Evolutionary conservation across 2,888 invertebrate genomes (phyloP), one percentile per base, ranked within the genome.

Genomic region (Zhuqinia jingwanae): DNA sequence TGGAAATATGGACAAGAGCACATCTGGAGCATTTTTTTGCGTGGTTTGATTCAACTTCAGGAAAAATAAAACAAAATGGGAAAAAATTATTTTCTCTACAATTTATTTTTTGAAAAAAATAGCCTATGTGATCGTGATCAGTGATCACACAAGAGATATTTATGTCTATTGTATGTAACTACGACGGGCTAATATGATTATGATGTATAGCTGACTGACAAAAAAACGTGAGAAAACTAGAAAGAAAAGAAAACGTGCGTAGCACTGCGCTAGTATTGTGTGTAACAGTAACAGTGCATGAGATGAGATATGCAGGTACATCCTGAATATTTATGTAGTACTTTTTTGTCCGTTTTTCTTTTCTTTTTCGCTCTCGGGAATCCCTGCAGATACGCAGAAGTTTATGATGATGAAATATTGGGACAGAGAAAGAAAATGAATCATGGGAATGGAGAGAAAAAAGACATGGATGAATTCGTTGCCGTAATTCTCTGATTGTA

Each of bases 121-220:
- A 36, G 36, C 8, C 17, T 1, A 27, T 75, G 75, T 50, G 73
- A 73, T 73, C 73, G 50, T 27, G n/a, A n/a, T n/a, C n/a, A n/a
- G n/a, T n/a, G n/a, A n/a, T n/a, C n/a, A n/a, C n/a, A n/a, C n/a
- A n/a, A n/a, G n/a, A n/a, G n/a, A n/a, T n/a, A n/a, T n/a, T n/a
- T n/a, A n/a, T n/a, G n/a, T n/a, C n/a, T n/a, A n/a, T n/a, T n/a
- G n/a, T n/a, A n/a, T n/a, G n/a, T n/a, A n/a, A n/a, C n/a, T n/a
- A n/a, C 13, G 60, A 27, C 30, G 68, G 10, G 27, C 22, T 2
- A 50, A 75, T 8, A 75, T 75, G 75, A 75, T 75, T 75, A 75
- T 75, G 75, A 75, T 75, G 75, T 75, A 75, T 75, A 53, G 75
- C 30, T 75, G 30, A 30, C n/a, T 75, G 53, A 75, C 50, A 50